Evolutionary conservation across 1,140 invertebrate genomes (phyloP).

Genomic region (Euwallacea fornicatus): DNA sequence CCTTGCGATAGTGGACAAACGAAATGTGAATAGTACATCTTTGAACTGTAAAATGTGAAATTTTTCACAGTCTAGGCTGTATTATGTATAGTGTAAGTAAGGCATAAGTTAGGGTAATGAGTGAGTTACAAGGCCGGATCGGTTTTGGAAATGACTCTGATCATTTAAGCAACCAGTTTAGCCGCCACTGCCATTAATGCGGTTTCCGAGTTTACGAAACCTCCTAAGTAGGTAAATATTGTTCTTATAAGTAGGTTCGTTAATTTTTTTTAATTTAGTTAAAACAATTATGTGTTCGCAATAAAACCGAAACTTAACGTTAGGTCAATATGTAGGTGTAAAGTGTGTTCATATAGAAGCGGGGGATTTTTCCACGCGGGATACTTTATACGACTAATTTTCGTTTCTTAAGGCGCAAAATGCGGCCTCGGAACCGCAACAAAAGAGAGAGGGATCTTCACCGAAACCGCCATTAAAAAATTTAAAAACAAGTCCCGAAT

Average conservation of each 20-base stretch:
- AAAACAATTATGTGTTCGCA: constrained; percentile 27
- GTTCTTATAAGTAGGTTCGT: constrained; percentile 18
- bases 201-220: constrained; percentile 25
- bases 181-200: constrained; percentile 36
- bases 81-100: constrained; percentile 33
- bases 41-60: constrained; percentile 12
- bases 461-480: too few species aligned
- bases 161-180: constrained; percentile 35
- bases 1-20: background rate
- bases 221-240: constrained; percentile 36
- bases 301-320: background rate
- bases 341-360: too few species aligned
- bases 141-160: constrained; percentile 27
- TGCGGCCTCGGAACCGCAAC: too few species aligned
- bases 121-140: background rate
- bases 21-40: constrained; percentile 11
- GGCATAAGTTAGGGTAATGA: constrained; percentile 20
- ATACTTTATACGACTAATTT: too few species aligned
- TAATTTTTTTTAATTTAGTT: constrained; percentile 10
- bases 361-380: too few species aligned
- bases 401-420: too few species aligned
- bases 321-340: too few species aligned
- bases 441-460: too few species aligned
- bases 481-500: too few species aligned
- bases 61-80: constrained; percentile 21